A percentile compares a stretch with the other conserved stretches of the same genome.
Conservation (phyloP, 2,797 vertebrate genomes). For the Furcifer pardalis region DNA sequence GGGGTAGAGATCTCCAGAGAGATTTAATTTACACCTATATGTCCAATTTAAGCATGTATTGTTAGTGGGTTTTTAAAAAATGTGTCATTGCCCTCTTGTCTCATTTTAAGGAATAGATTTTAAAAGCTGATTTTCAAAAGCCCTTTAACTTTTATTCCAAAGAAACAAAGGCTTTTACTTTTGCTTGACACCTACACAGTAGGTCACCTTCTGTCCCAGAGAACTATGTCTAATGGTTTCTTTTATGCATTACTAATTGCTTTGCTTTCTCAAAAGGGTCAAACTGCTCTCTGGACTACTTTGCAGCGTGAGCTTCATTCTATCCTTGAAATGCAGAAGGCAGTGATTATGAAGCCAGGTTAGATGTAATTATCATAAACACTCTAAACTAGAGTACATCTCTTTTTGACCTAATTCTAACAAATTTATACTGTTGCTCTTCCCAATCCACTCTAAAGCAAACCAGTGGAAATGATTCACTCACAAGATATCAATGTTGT, state of each 20-base stretch:
- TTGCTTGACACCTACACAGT: constrained; percentile 63
- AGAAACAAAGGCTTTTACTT: constrained; percentile 63
- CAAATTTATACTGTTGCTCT: not conserved
- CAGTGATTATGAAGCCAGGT: constrained; percentile 43
- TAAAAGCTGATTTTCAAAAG: constrained; percentile 65
- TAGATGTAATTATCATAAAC: constrained; percentile 46
- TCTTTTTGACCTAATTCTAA: constrained; percentile 48
- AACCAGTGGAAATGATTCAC: not conserved
- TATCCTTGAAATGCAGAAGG: constrained; percentile 48
- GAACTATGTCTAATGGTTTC: constrained; percentile 54
- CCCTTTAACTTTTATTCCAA: constrained; percentile 72
- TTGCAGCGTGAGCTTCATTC: constrained; percentile 23
- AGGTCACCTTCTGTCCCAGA: constrained; percentile 57
- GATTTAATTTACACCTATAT: not conserved
- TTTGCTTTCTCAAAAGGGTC: constrained; percentile 47
- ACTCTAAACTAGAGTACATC: constrained; percentile 21
- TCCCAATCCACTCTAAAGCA: not conserved
- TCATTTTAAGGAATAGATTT: constrained; percentile 59
- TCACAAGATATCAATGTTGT: not conserved
- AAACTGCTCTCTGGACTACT: constrained; percentile 26
- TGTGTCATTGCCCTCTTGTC: constrained; percentile 32
- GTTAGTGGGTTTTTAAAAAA: not conserved
- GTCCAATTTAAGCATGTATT: not conserved
- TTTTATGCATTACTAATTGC: constrained; percentile 67
- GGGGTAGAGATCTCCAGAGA: no score